Base-by-base conservation (phyloP, 2,888 invertebrate genomes). In the Cephus nigrinus region DNA sequence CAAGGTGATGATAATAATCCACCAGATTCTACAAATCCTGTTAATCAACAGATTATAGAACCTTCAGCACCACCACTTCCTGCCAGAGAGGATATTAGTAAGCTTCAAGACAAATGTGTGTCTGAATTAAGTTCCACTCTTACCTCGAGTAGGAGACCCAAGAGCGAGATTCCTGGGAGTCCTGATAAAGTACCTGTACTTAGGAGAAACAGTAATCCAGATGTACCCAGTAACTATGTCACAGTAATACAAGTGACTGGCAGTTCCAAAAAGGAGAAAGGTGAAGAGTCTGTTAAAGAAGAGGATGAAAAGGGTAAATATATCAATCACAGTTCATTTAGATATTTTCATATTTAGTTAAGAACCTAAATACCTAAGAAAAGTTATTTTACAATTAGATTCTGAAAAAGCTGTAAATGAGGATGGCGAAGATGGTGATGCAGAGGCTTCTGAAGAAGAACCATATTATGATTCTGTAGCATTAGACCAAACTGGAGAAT, bases 201-300 rank as follows among this genome's bases (percentile, higher is more conserved):
- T 79, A 86, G 92, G 80, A 88, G 91, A 83, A 90, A 92, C 87
- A 90, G 92, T 79, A 92, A 93, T 88, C 92, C 93, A 40, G 91
- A 91, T 82, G 90, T 91, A 78, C 91, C 90, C 75, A 93, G 93
- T 86, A 93, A 96, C 92, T 97, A 97, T 92, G 95, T 97, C 84
- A 97, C 97, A 80, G 97, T 97, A 83, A 97, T 97, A 87, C 96
- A 97, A 94, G 97, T 97, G 69, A 97, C 97, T 92, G 97, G 97
- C 90, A 90, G 90, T 84, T 87, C 90, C 73, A 90, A 91, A 82
- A 91, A 91, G 79, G 91, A 91, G 68, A 90, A 91, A 82, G 83
- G 86, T 74, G 88, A 89, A 36, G 88, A 87, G 74, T 92, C 95
- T 87, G 95, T 95, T 89, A 92, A 93, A 85, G 93, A 93, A 73